Conservation (phyloP, 2,113 vertebrate species). For the Platichthys stellatus region DNA sequence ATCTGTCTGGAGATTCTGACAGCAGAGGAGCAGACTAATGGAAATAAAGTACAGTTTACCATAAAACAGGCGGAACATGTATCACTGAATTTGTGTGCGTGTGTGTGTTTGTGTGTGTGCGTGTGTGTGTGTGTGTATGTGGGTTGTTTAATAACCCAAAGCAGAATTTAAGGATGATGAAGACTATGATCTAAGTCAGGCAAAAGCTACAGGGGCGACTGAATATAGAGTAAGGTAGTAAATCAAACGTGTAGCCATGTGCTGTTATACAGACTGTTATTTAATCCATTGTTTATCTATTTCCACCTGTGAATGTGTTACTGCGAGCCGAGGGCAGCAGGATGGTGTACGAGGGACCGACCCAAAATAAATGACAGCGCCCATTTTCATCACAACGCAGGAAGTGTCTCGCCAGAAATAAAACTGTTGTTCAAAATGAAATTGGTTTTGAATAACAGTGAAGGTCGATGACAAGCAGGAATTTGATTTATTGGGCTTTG, state of each 20-base stretch:
- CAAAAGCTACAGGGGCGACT: not conserved
- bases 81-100: too few relatives aligned
- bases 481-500: not conserved
- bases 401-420: not conserved
- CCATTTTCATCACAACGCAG: not conserved
- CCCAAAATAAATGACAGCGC: not conserved
- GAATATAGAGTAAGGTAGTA: not conserved
- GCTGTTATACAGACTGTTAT: not conserved
- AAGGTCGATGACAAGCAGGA: not conserved
- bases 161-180: not conserved
- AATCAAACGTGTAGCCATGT: not conserved
- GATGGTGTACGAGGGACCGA: not conserved
- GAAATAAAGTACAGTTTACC: not conserved
- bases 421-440: not conserved
- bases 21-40: too few relatives aligned
- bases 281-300: too few relatives aligned
- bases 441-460: not conserved
- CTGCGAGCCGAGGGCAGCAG: not conserved
- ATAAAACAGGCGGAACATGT: not conserved
- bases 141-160: not conserved
- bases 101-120: too few relatives aligned
- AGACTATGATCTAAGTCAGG: not conserved
- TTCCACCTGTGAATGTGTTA: too few relatives aligned
- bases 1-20: not conserved
- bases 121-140: too few relatives aligned